phyloP scores from a whole-genome alignment of 2,797 vertebrate species.

The Champsocephalus gunnari region DNA sequence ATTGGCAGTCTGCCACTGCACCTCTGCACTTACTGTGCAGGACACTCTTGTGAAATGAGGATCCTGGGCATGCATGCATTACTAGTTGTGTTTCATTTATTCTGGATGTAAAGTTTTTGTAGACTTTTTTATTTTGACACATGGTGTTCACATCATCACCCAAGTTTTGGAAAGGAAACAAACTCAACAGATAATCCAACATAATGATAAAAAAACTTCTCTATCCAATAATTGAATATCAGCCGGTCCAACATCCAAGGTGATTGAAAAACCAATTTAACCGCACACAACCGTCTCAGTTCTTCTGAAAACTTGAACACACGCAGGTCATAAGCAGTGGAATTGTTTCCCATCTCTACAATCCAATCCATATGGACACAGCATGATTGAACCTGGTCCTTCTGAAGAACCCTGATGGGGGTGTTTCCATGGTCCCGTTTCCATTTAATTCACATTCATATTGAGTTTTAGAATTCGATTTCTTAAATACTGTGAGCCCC shows the following conservation, averaged over 20 bases:
- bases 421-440: background rate
- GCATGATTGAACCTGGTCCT: background rate
- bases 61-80: background rate
- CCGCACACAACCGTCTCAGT: background rate
- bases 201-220: background rate
- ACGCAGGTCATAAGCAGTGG: background rate
- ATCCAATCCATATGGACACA: background rate
- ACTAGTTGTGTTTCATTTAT: background rate
- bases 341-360: background rate
- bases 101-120: background rate
- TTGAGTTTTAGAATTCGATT: background rate
- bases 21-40: conserved; percentile 3
- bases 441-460: background rate
- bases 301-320: background rate
- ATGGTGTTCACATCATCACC: background rate
- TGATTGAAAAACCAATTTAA: background rate
- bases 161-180: background rate
- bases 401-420: background rate
- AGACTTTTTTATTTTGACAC: background rate
- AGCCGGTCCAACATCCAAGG: background rate
- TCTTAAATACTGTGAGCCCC: background rate
- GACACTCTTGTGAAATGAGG: background rate
- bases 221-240: background rate
- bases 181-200: background rate
- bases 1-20: conserved; percentile 18